Conservation (phyloP, 2,113 vertebrate species). For the Taurulus bubalis region DNA sequence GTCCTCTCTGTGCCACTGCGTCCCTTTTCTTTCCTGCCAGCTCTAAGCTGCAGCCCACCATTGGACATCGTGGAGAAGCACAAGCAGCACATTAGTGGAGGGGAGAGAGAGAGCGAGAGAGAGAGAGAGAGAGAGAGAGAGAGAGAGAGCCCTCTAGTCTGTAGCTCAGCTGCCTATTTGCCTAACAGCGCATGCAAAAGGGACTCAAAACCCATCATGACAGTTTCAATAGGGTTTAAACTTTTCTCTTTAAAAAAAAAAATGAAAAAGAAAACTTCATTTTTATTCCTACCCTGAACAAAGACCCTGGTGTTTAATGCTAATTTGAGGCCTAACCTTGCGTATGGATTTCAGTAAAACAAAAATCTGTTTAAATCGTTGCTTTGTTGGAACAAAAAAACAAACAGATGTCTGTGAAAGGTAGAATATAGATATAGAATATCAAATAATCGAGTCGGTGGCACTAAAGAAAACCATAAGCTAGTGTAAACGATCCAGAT, state of each 20-base stretch:
- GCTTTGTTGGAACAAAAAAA: not conserved
- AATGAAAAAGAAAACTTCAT: not conserved
- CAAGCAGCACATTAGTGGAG: conserved; percentile 43
- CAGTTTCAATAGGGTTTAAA: conserved; percentile 1
- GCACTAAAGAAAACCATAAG: not conserved
- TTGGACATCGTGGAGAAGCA: conserved; percentile 38
- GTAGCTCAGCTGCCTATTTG: conserved; percentile 41
- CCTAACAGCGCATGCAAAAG: conserved; percentile 20
- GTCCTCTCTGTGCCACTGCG: conserved; percentile 55
- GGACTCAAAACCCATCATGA: conserved; percentile 23
- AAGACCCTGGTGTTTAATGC: not conserved
- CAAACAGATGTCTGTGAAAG: not conserved
- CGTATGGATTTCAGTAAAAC: not conserved
- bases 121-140: conserved; percentile 24
- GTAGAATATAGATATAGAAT: not conserved
- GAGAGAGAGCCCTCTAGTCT: conserved; percentile 22
- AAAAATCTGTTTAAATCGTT: not conserved
- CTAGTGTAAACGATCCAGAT: not conserved
- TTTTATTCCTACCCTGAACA: too few relatives aligned
- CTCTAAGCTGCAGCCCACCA: conserved; percentile 60
- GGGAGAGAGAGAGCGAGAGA: conserved; percentile 37
- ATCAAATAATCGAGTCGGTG: not conserved
- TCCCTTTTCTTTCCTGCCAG: conserved; percentile 35
- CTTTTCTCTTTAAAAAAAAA: not conserved
- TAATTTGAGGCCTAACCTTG: not conserved